Evolutionary conservation across 2,113 vertebrate species (phyloP).

Genomic region (Xiphorhynchus elegans): DNA sequence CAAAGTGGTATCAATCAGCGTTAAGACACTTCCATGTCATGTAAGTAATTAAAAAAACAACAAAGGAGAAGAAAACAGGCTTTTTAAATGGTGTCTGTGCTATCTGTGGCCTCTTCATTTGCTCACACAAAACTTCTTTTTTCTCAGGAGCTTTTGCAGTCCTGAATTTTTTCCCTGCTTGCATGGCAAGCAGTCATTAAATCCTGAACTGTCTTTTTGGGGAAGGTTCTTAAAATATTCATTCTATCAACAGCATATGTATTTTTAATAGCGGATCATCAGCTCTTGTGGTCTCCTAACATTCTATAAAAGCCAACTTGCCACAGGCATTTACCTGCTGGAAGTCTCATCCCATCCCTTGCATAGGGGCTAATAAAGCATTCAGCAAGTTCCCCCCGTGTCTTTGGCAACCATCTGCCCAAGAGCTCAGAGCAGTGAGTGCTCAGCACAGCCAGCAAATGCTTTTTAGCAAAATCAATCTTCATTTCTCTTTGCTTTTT

Average conservation of each 20-base stretch:
- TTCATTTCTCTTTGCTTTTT: background rate
- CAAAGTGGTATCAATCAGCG: background rate
- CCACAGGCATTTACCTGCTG: background rate
- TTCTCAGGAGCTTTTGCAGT: background rate
- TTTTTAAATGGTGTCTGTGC: background rate
- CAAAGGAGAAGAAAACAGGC: background rate
- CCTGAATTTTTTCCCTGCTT: background rate
- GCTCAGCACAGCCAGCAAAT: background rate
- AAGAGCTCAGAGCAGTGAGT: background rate
- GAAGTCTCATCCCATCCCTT: background rate
- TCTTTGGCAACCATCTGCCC: slow-evolving; percentile 4
- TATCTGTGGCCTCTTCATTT: background rate
- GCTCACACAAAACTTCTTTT: background rate
- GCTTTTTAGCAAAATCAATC: background rate
- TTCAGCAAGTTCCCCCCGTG: background rate
- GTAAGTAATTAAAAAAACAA: background rate
- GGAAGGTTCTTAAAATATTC: slow-evolving; percentile 8
- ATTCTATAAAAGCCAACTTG: background rate
- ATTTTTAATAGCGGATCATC: slow-evolving; percentile 8
- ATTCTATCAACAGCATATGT: background rate
- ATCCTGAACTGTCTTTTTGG: background rate
- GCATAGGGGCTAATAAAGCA: background rate
- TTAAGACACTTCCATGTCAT: background rate
- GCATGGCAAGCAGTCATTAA: background rate
- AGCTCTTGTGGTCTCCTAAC: background rate